Evolutionary conservation across 2,113 vertebrate species (phyloP).

Genomic region (Poicephalus gulielmi): DNA sequence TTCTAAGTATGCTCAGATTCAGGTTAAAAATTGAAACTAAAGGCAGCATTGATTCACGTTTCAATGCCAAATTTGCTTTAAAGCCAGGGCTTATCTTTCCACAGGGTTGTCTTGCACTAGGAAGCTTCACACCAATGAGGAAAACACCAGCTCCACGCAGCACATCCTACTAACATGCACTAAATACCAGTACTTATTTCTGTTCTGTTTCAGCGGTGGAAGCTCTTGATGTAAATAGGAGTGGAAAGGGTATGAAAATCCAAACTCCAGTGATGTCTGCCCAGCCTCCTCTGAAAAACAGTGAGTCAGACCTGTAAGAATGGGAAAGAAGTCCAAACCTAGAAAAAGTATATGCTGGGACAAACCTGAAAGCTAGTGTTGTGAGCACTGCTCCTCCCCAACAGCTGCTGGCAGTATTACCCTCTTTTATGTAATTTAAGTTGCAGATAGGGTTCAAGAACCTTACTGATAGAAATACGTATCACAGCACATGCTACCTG

Average conservation of each 20-base stretch:
- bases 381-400: neutral
- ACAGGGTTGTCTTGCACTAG: neutral
- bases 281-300: neutral
- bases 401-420: neutral
- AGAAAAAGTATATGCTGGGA: neutral
- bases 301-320: neutral
- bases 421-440: neutral
- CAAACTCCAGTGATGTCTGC: neutral
- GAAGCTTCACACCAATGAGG: neutral
- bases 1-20: neutral
- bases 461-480: rapidly evolving
- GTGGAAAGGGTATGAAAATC: neutral
- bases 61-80: neutral
- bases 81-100: neutral
- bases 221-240: neutral
- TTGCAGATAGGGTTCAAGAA: neutral
- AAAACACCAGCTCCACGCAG: neutral
- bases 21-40: neutral
- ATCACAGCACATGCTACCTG: neutral
- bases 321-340: neutral
- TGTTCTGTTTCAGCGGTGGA: neutral
- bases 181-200: neutral
- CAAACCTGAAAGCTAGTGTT: neutral
- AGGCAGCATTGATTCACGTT: neutral
- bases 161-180: neutral